These are phyloP conservation scores for Myxocyprinus asiaticus DNA, from an alignment of 2,113 vertebrate species.

Conservation along the genomic window DNA sequence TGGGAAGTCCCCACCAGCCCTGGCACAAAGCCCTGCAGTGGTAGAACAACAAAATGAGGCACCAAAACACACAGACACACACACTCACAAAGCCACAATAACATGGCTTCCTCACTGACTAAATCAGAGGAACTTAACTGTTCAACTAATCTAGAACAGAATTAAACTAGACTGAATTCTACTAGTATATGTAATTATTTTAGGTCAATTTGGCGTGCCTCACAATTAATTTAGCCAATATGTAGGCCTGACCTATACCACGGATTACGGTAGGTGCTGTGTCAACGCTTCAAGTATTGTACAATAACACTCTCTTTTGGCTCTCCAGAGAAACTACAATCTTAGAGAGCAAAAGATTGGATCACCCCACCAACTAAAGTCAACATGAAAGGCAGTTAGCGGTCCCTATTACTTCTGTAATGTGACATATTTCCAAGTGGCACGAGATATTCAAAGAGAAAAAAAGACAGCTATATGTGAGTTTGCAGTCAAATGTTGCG, in stretches of 20 bases:
- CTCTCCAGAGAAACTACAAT: neutral
- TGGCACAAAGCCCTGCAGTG: slow-evolving; percentile 81
- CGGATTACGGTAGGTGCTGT: no score
- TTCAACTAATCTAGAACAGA: neutral
- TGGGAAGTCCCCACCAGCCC: slow-evolving; percentile 86
- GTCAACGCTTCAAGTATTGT: neutral
- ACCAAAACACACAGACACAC: no score
- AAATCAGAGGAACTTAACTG: neutral
- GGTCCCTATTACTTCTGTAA: neutral
- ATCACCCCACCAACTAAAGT: neutral
- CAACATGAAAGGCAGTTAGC: neutral
- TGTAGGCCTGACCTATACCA: neutral
- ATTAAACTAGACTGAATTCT: neutral
- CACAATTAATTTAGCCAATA: neutral
- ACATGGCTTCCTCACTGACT: neutral
- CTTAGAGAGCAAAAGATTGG: neutral
- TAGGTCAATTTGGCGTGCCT: no score
- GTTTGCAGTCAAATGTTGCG: neutral
- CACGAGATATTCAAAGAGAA: no score
- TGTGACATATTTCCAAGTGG: neutral
- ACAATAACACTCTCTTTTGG: slow-evolving; percentile 30
- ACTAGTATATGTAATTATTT: no score
- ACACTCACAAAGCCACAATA: neutral
- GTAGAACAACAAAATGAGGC: slow-evolving; percentile 6
- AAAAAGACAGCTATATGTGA: neutral